A percentile compares a stretch with the other conserved stretches of the same genome.
Evolutionary conservation across 2,888 invertebrate species (phyloP).

Genomic region (Lasioglossum villosulum): DNA sequence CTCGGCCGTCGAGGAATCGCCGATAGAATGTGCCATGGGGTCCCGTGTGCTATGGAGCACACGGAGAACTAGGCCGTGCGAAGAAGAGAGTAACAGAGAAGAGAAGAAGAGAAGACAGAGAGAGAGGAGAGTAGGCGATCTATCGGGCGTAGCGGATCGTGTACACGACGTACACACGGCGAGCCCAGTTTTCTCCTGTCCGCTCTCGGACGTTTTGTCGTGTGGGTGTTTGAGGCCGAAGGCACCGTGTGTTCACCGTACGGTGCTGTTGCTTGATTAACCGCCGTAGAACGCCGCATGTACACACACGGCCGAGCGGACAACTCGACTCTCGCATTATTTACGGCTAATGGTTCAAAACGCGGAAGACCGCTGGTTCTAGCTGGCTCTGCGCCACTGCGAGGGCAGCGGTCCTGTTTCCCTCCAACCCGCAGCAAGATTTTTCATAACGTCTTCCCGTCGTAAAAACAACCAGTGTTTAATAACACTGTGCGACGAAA

Average conservation of each 20-base stretch:
- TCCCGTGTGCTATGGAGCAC: constrained; percentile 36
- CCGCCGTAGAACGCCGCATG: constrained; percentile 71
- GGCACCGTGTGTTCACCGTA: constrained; percentile 69
- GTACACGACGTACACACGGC: constrained; percentile 54
- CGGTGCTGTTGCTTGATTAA: constrained; percentile 78
- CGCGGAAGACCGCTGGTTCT: constrained; percentile 75
- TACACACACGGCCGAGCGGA: constrained; percentile 71
- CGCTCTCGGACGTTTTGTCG: constrained; percentile 54
- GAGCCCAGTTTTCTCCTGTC: constrained; percentile 52
- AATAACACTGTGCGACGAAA: not conserved
- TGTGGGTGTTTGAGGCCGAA: constrained; percentile 47
- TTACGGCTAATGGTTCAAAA: constrained; percentile 81
- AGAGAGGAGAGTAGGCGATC: constrained; percentile 42
- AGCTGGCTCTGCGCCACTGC: constrained; percentile 38
- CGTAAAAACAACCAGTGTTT: not conserved
- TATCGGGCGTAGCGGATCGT: constrained; percentile 61
- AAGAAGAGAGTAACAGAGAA: not conserved
- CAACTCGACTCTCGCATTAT: constrained; percentile 76
- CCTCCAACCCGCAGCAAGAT: constrained; percentile 3
- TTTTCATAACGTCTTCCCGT: constrained; percentile 37
- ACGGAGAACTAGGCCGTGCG: constrained; percentile 13
- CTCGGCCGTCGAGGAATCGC: constrained; percentile 43
- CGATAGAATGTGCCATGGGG: constrained; percentile 40
- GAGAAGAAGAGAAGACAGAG: constrained; percentile 15
- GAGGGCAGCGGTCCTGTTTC: constrained; percentile 33